A percentile compares a stretch with the other conserved stretches of the same genome.
Conservation (phyloP, 2,113 vertebrate species). For the Psittacara wagleri region DNA sequence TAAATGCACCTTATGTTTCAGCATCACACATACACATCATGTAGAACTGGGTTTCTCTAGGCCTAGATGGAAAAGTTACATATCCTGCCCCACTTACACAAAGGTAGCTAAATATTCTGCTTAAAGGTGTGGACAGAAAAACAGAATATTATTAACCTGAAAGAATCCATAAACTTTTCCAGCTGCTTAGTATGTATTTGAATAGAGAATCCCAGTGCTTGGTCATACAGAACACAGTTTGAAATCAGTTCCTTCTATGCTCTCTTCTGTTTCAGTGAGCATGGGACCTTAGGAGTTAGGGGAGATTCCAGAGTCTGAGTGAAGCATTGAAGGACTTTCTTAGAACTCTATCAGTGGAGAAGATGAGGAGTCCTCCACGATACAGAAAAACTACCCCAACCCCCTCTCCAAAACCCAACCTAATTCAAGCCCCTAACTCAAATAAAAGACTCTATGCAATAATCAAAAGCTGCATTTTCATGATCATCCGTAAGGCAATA, state of each 20-base stretch:
- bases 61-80: background rate
- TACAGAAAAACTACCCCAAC: background rate
- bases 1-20: background rate
- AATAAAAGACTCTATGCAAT: background rate
- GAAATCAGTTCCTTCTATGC: background rate
- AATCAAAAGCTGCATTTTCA: background rate
- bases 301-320: background rate
- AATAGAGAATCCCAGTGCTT: background rate
- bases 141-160: background rate
- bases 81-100: background rate
- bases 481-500: background rate
- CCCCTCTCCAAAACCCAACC: background rate
- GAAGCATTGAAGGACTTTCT: background rate
- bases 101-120: background rate
- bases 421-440: background rate
- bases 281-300: background rate
- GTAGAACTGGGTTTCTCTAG: background rate
- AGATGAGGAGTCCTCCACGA: background rate
- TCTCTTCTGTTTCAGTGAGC: background rate
- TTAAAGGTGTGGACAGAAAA: background rate
- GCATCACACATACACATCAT: background rate
- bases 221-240: background rate
- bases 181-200: background rate
- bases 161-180: background rate
- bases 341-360: background rate